Conservation (phyloP, 2,888 invertebrate species). For the Lithodes maja region DNA sequence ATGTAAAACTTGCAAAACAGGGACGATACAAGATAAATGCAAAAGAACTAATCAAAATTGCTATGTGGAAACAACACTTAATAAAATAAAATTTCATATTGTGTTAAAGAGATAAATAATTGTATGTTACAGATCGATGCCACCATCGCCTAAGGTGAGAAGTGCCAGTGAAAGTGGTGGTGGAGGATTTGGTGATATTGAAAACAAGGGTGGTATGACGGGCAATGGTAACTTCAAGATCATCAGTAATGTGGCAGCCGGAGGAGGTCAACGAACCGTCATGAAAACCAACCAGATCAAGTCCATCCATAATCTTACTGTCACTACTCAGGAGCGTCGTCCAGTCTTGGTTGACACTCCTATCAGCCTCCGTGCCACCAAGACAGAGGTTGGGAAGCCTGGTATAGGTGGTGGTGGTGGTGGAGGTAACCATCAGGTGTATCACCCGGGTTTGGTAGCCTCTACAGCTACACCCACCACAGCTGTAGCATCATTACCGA, state of each 20-base stretch:
- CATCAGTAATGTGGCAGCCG: conserved; percentile 62
- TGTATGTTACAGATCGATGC: conserved; percentile 62
- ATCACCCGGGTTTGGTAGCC: conserved; percentile 47
- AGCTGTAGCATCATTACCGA: conserved; percentile 44
- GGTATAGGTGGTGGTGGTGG: conserved; percentile 29
- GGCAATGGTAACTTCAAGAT: conserved; percentile 57
- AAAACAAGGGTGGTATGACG: conserved; percentile 17
- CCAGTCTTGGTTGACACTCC: conserved; percentile 62
- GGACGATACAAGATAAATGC: too few relatives aligned
- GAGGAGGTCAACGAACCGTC: conserved; percentile 60
- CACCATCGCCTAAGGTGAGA: conserved; percentile 68
- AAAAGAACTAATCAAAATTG: too few relatives aligned
- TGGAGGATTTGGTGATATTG: conserved; percentile 18
- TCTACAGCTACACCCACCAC: conserved; percentile 50
- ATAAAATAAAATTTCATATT: too few relatives aligned
- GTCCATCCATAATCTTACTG: conserved; percentile 73
- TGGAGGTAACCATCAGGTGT: conserved; percentile 51
- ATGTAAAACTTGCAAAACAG: too few relatives aligned
- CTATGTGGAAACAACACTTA: too few relatives aligned
- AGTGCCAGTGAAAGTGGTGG: conserved; percentile 39
- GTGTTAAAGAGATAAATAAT: neutral
- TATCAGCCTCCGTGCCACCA: conserved; percentile 58
- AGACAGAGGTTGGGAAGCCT: conserved; percentile 43
- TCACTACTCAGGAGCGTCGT: conserved; percentile 62
- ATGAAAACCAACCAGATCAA: conserved; percentile 71